Evolutionary conservation across 2,113 vertebrate genomes (phyloP).

Genomic region (Pycnonotus jocosus): DNA sequence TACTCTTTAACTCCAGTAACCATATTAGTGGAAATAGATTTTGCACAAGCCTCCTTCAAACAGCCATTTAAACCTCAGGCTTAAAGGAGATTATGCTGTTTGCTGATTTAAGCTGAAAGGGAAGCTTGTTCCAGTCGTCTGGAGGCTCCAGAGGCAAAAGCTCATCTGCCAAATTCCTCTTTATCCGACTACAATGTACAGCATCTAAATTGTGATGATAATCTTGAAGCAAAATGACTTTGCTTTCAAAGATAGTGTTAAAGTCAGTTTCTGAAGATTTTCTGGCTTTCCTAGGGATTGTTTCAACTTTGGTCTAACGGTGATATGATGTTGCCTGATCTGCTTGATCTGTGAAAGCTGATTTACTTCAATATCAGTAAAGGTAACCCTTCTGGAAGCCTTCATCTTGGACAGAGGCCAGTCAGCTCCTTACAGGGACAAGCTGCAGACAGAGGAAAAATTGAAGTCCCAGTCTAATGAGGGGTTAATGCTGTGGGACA

Average conservation of each 20-base stretch:
- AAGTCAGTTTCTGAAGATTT: slow-evolving; percentile 10
- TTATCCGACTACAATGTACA: slow-evolving; percentile 55
- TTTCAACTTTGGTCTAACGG: background rate
- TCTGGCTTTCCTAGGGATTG: slow-evolving; percentile 35
- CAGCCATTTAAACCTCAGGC: slow-evolving; percentile 59
- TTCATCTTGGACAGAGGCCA: background rate
- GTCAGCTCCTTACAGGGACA: background rate
- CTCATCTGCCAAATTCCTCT: slow-evolving; percentile 60
- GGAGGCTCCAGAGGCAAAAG: slow-evolving; percentile 45
- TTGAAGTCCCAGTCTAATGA: background rate
- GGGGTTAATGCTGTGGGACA: background rate
- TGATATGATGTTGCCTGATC: background rate
- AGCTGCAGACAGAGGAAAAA: background rate
- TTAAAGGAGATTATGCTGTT: slow-evolving; percentile 69
- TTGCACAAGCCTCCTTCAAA: slow-evolving; percentile 63
- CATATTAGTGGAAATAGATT: slow-evolving; percentile 63
- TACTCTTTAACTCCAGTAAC: slow-evolving; percentile 35
- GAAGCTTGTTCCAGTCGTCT: slow-evolving; percentile 57
- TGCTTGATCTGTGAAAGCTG: background rate
- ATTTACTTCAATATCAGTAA: background rate
- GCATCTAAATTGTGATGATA: slow-evolving; percentile 55
- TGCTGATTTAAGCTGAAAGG: slow-evolving; percentile 67
- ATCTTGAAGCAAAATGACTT: slow-evolving; percentile 40
- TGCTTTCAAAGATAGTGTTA: slow-evolving; percentile 18
- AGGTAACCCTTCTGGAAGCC: background rate